phyloP scores from a whole-genome alignment of 2,113 vertebrate species.

The Ictalurus furcatus region DNA sequence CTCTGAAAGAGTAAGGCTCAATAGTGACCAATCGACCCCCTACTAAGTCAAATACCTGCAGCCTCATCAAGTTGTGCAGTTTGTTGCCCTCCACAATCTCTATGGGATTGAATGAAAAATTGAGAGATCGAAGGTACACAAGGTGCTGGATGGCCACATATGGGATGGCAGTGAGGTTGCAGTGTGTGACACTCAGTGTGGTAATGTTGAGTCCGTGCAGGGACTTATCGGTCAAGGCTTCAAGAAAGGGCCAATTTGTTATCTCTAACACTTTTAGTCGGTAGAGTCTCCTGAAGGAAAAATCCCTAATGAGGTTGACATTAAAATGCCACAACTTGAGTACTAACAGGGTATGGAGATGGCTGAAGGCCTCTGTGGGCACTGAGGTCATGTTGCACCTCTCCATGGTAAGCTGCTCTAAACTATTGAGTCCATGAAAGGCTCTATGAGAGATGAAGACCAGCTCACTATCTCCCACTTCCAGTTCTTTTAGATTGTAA shows the following conservation, averaged over 20 bases:
- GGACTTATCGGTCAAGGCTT: constrained; percentile 91
- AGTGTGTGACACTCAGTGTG: constrained; percentile 89
- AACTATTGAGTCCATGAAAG: constrained; percentile 93
- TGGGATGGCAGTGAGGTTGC: constrained; percentile 88
- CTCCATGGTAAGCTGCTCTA: constrained; percentile 93
- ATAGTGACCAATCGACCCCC: constrained; percentile 85
- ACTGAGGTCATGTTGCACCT: constrained; percentile 93
- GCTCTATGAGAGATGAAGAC: constrained; percentile 96
- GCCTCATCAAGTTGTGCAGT: constrained; percentile 88
- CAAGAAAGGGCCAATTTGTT: constrained; percentile 90
- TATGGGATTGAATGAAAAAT: constrained; percentile 97
- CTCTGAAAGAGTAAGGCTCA: constrained; percentile 92
- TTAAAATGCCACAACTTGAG: constrained; percentile 90
- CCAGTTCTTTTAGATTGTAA: constrained; percentile 92
- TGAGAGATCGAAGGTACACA: constrained; percentile 92
- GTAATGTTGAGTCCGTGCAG: constrained; percentile 96
- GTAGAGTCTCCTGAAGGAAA: constrained; percentile 94
- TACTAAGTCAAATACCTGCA: constrained; percentile 94
- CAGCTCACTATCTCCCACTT: constrained; percentile 96
- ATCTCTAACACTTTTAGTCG: constrained; percentile 91
- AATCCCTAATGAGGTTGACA: constrained; percentile 89
- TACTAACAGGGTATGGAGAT: constrained; percentile 89
- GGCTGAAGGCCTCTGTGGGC: constrained; percentile 94
- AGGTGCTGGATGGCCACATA: constrained; percentile 92
- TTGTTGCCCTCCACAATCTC: constrained; percentile 88